Evolutionary conservation across 2,888 invertebrate genomes (phyloP), one percentile per base, ranked within the genome.

Genomic region (Trachelus troglodyta): DNA sequence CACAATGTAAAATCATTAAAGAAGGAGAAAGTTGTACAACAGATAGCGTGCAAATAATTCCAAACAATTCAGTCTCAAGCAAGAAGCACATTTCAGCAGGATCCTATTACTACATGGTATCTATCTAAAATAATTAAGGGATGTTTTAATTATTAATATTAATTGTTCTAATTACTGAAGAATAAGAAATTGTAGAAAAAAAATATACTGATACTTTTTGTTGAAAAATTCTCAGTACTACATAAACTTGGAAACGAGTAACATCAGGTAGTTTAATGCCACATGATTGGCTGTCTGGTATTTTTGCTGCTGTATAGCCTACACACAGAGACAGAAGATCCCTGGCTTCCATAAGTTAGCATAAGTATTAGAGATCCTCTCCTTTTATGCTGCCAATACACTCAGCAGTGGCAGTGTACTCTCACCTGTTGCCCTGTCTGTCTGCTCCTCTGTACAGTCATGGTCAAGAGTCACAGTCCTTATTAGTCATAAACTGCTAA

Each of bases 371-470:
- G 69, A 77, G 79, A 69, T 78, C 40, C 77, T 74, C 71, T 75
- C 56, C 77, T 74, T 74, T 75, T 56, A 75, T 69, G 73, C 77
- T n/a, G 33, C n/a, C 73, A 33, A 23, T 77, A 71, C 73, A 76
- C 35, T n/a, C 9, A 40, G 40, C 34, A 76, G 40, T 37, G 56
- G 23, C 56, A 23, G 23, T 35, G 31, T 73, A 85, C 85, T 83
- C 79, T 83, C 83, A 83, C 83, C 83, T 83, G 83, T 83, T 83
- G 83, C 83, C 82, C 79, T 80, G 80, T 77, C 80, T 77, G 80
- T 76, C 79, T 77, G 75, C 78, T 74, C 79, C 76, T 31, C 69
- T 37, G 77, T 81, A 83, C 82, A 83, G 77, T 83, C 83, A 35
- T 34, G 31, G 69, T 15, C 75, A 80, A 83, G 82, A 56, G 56